A percentile compares a stretch with the other conserved stretches of the same genome.
Conservation (phyloP, 1,140 invertebrate species). For the Tetragnatha versicolor region DNA sequence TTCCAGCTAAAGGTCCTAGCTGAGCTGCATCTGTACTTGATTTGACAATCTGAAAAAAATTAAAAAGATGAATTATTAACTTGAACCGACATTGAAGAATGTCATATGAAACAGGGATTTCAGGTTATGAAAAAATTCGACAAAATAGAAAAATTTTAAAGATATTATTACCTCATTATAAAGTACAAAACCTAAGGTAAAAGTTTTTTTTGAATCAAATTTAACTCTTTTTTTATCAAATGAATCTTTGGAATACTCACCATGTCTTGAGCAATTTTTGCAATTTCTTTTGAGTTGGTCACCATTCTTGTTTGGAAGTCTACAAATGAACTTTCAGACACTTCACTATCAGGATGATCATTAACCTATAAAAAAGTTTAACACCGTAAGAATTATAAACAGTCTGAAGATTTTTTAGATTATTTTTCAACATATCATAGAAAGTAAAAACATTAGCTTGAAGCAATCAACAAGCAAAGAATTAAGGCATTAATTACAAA, state of each 20-base stretch:
- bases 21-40: conserved; percentile 73
- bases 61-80: background rate
- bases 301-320: conserved; percentile 99
- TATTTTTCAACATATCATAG: no score
- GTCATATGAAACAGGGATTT: background rate
- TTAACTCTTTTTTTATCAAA: no score
- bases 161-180: no score
- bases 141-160: background rate
- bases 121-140: background rate
- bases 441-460: no score
- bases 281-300: conserved; percentile 90
- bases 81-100: background rate
- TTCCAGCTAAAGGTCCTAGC: conserved; percentile 80
- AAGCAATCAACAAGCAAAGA: no score
- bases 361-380: conserved; percentile 63
- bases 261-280: conserved; percentile 91
- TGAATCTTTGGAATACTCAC: conserved; percentile 64
- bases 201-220: no score
- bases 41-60: conserved; percentile 72
- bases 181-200: no score
- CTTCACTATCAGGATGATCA: conserved; percentile 61
- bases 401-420: no score
- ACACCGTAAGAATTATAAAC: no score
- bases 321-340: conserved; percentile 73
- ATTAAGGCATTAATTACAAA: no score